Base-by-base conservation (phyloP, 2,797 vertebrate species). In the Channallabes apus region DNA sequence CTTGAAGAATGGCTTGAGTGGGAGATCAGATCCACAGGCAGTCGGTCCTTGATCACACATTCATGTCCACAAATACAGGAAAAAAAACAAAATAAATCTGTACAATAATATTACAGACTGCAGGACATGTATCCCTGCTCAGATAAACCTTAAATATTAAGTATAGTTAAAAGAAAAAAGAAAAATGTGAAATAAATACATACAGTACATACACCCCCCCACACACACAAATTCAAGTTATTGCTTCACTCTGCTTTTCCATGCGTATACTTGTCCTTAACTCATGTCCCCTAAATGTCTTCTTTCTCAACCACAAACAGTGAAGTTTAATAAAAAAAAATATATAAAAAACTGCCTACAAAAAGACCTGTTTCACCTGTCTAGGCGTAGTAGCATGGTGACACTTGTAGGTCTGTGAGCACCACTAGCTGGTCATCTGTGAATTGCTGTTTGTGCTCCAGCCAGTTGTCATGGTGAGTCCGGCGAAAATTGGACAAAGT, bases 401-500 rank as follows among this genome's bases (percentile, higher is more conserved):
- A 99, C 89, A 99, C 98, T 87, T 99, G 95, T 90, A 99, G 96
- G 93, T 99, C 97, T 0, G 98, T 99, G 92, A 99, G 97, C 88
- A 99, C 96, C 17, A 99, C 95, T 88, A 99, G 95, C 93, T 99
- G 98, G 93, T 99, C 98, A 20, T 99, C 97, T 0, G 98, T 99
- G 94, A 99, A 99, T 78, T 97, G 95, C 92, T 99, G 98, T 77
- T 98, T 98, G 89, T 99, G 98, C 91, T 98, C 96, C 92, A 99
- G 97, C 98, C 98, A 99, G 92, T 99, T 99, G 91, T 99, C 98
- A 0, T 98, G 97, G 93, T 99, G 98, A 4, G 98, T 99, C 67
- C 98, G 96, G 88, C 98, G 95, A 94, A 99, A 99, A 92, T 99
- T 98, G 0, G 98, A 99, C 88, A 99, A 92, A 0, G 98, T 99